Evolutionary conservation across 2,888 invertebrate species (phyloP), one percentile per base, ranked within the genome.

Genomic region (Leptinotarsa peninsularis): DNA sequence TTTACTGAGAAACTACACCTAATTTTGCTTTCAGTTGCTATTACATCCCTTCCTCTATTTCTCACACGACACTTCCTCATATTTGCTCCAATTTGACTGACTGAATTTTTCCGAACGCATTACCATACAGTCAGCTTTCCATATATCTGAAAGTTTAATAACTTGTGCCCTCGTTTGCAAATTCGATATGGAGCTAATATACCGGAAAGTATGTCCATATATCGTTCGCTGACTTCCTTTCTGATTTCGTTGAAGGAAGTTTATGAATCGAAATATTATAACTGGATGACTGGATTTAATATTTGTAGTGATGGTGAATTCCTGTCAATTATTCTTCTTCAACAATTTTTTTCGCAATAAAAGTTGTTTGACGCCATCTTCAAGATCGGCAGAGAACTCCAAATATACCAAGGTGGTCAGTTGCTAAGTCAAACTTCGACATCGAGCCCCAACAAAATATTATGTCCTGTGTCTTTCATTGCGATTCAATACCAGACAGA

Each of bases 111-210:
- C 15, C 58, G 23, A 58, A 23, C 14, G 14, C 58, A 58, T 58
- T 58, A 58, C 23, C 18, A 54, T 54, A 18, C 10, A 23, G 58
- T 58, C 58, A 58, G 58, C 58, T 58, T 21, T 58, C 14, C 58
- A 58, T 21, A 58, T 23, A 58, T 58, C 58, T 21, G 1, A 21
- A 23, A 58, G 58, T 58, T 58, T 15, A 58, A 58, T 58, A 18
- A 21, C 58, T 58, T 23, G 1, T 23, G 58, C 58, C 58, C 58
- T 23, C 58, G 58, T 58, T 58, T 58, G 58, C 23, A 23, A 58
- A 58, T 23, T 58, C 23, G 58, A 21, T 21, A 21, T 58, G 21
- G 58, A 58, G 23, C 58, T 58, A 58, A 58, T 58, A 58, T 58
- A 58, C 18, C 58, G 23, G 15, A 23, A 58, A 23, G 58, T 21